phyloP scores from a whole-genome alignment of 2,888 invertebrate species.

The Rotaria socialis region DNA sequence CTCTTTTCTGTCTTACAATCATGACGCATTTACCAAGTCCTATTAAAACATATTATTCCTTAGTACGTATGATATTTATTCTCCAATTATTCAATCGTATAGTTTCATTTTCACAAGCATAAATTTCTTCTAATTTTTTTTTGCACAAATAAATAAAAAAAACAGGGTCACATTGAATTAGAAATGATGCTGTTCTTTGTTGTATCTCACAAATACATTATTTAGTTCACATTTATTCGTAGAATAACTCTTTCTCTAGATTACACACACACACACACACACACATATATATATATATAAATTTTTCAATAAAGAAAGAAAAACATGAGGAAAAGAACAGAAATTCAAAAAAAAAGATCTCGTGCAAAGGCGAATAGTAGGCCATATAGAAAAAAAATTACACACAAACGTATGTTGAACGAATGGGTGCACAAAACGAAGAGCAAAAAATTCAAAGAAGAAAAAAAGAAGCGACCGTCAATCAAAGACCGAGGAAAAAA shows the following conservation, averaged over 20 bases:
- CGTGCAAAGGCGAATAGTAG: not conserved
- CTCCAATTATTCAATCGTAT: not conserved
- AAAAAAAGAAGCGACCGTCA: not conserved
- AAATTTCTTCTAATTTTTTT: no score
- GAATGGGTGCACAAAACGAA: slow-evolving; percentile 12
- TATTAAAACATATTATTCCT: no score
- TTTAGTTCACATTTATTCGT: slow-evolving; percentile 14
- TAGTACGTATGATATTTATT: no score
- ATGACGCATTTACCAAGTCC: no score
- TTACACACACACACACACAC: not conserved
- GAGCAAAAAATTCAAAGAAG: not conserved
- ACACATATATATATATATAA: not conserved
- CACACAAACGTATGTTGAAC: slow-evolving; percentile 4
- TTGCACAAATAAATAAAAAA: no score
- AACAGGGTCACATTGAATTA: not conserved
- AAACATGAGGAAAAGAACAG: not conserved
- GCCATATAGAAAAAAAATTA: not conserved
- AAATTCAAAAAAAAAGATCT: not conserved
- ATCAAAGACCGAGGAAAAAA: not conserved
- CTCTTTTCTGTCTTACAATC: no score
- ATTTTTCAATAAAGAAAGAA: slow-evolving; percentile 11
- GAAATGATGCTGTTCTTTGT: not conserved
- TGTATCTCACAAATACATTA: not conserved
- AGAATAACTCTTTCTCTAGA: slow-evolving; percentile 13
- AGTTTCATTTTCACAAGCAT: not conserved